These are phyloP conservation scores for Chelonus insularis DNA, from an alignment of 1,140 invertebrate species.

Conservation along the genomic window DNA sequence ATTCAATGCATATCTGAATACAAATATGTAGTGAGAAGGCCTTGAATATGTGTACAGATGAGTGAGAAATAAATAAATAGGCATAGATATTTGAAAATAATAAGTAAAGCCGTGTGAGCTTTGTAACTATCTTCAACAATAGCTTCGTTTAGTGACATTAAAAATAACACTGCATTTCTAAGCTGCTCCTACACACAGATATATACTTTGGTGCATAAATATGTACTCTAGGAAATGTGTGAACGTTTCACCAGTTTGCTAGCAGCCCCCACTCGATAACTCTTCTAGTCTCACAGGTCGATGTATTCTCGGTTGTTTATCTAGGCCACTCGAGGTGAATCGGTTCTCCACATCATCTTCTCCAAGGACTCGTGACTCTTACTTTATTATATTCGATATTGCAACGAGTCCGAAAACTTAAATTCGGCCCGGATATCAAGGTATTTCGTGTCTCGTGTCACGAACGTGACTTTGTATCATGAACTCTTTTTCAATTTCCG, in stretches of 20 bases:
- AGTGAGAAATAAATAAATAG: no score
- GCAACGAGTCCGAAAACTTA: background rate
- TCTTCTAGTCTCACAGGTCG: constrained; percentile 43
- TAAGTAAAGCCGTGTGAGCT: no score
- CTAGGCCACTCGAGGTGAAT: constrained; percentile 59
- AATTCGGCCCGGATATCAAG: background rate
- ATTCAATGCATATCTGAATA: no score
- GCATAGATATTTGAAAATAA: no score
- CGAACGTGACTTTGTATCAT: constrained; percentile 61
- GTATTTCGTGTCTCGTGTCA: constrained; percentile 44
- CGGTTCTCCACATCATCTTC: constrained; percentile 31
- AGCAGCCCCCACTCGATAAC: background rate
- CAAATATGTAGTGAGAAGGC: no score
- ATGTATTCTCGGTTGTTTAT: constrained; percentile 63
- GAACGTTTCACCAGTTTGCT: constrained; percentile 2
- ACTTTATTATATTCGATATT: background rate
- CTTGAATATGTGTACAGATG: no score
- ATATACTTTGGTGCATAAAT: background rate
- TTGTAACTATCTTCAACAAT: no score
- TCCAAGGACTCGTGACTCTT: constrained; percentile 5
- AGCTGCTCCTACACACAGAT: no score
- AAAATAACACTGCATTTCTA: no score
- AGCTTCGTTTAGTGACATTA: no score
- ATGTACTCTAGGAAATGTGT: background rate
- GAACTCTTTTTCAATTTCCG: constrained; percentile 57